Evolutionary conservation across 2,888 invertebrate genomes (phyloP), one percentile per base, ranked within the genome.

Genomic region (Napeogenes inachia): DNA sequence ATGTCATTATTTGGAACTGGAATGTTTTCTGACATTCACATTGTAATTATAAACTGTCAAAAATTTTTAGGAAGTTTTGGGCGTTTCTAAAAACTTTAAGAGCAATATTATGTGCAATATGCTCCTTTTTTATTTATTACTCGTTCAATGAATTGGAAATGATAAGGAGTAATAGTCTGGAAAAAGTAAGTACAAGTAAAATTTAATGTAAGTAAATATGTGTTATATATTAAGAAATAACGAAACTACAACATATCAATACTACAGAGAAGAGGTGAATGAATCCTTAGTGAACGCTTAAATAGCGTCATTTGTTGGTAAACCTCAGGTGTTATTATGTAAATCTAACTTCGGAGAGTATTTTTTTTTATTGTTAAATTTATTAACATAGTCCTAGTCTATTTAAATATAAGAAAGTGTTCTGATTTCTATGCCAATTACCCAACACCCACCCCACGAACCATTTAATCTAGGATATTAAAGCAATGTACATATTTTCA

Each of bases 121-220:
- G 88, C 80, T 80, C 75, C 71, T 71, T 73, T 70, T 82, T 79
- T 70, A 70, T 82, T 64, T 75, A 78, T 72, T 83, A 82, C 73
- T 83, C 75, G 63, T 83, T 85, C 77, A 76, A 72, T 78, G 80
- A 82, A 68, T 74, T 83, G 84, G 88, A 89, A 85, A 89, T 89
- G 89, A 76, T 81, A 80, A 88, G 78, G 72, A 82, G 85, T 76
- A 71, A 71, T 64, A 88, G 86, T 78, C 83, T 84, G 68, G 85
- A 86, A 78, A 86, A 81, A 74, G 89, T 76, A 62, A 68, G 71
- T 68, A 10, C 6, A 42, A 10, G 3, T 42, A 38, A 38, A n/a
- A 13, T 12, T 38, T 38, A 6, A 53, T 58, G 21, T 46, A 56
- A 56, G 46, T 54, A 58, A 47, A 8, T 35, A 33, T 47, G 30